Conservation (phyloP, 1,140 invertebrate genomes). For the Cecropterus lyciades region DNA sequence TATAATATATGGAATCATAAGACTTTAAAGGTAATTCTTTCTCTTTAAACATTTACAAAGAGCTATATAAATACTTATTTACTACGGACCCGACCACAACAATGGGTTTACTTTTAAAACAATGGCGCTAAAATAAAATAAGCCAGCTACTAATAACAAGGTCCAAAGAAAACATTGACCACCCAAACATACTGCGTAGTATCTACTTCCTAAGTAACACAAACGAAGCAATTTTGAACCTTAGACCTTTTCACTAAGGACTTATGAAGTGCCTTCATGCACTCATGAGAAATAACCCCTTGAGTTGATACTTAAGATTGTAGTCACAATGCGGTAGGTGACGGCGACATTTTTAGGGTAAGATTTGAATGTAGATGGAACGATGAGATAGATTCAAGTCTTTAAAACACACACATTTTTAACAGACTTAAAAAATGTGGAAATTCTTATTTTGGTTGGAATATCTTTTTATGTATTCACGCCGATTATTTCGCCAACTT, state of each 20-base stretch:
- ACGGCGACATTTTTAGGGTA: slow-evolving; percentile 58
- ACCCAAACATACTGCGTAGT: slow-evolving; percentile 34
- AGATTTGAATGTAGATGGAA: slow-evolving; percentile 50
- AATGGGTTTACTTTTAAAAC: slow-evolving; percentile 50
- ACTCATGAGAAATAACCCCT: slow-evolving; percentile 28
- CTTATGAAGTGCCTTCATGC: background rate
- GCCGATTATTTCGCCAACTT: too few relatives aligned
- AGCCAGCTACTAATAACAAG: slow-evolving; percentile 60
- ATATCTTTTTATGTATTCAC: too few relatives aligned
- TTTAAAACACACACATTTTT: background rate
- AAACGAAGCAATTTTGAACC: slow-evolving; percentile 5
- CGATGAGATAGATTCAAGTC: slow-evolving; percentile 10
- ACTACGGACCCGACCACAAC: slow-evolving; percentile 15
- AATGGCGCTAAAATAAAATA: slow-evolving; percentile 60
- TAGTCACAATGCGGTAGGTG: slow-evolving; percentile 73
- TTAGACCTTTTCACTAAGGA: background rate
- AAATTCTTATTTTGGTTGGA: too few relatives aligned
- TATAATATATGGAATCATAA: too few relatives aligned
- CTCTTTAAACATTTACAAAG: background rate
- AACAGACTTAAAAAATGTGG: too few relatives aligned
- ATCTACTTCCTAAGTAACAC: background rate
- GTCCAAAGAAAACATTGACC: slow-evolving; percentile 75
- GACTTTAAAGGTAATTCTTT: slow-evolving; percentile 4
- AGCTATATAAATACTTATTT: slow-evolving; percentile 11
- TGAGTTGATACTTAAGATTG: slow-evolving; percentile 69